Conservation (phyloP, 2,888 invertebrate species). For the Halictus quadricinctus region DNA sequence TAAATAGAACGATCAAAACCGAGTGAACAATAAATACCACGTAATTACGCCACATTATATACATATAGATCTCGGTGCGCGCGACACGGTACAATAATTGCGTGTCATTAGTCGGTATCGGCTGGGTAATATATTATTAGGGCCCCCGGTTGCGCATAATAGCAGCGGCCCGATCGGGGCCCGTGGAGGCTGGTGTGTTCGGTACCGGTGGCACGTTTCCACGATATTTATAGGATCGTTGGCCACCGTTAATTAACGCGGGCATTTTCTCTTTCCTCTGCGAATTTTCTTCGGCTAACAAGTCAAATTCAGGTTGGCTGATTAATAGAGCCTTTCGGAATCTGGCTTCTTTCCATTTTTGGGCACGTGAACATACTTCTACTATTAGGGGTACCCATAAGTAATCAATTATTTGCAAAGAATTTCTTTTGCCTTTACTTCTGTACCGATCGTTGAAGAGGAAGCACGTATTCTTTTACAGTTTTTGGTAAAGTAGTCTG, state of each 20-base stretch:
- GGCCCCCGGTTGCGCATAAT: constrained; percentile 25
- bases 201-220: constrained; percentile 32
- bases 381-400: no score
- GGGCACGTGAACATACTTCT: no score
- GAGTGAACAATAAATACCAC: constrained; percentile 46
- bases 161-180: constrained; percentile 1
- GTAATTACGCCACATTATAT: constrained; percentile 45
- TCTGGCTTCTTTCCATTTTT: not conserved
- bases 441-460: no score
- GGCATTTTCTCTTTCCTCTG: not conserved
- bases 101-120: constrained; percentile 49
- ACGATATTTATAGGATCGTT: constrained; percentile 45
- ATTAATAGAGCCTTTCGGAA: not conserved
- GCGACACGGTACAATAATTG: constrained; percentile 50
- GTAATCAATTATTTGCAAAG: no score
- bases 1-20: constrained; percentile 54
- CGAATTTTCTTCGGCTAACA: not conserved
- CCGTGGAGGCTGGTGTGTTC: constrained; percentile 8
- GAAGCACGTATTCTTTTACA: no score
- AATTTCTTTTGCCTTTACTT: no score
- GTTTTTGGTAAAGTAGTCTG: no score
- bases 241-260: constrained; percentile 47
- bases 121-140: constrained; percentile 38
- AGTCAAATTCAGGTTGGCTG: not conserved
- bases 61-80: constrained; percentile 26